phyloP scores from a whole-genome alignment of 2,888 invertebrate species.

The Hofmannophila pseudospretella region DNA sequence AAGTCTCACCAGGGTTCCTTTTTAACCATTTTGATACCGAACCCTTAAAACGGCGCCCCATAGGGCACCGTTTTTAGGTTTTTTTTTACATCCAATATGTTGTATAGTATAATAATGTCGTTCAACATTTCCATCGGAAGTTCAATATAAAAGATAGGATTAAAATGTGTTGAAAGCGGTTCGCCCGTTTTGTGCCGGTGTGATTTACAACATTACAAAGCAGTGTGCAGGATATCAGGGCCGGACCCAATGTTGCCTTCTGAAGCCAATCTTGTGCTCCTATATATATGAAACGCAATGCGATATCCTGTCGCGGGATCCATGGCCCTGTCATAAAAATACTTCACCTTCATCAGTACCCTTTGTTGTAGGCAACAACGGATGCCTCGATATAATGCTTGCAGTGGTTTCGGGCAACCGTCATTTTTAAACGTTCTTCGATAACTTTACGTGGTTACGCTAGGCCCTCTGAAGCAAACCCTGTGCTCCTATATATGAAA shows the following conservation, averaged over 20 bases:
- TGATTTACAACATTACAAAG: conserved; percentile 15
- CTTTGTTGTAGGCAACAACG: conserved; percentile 18
- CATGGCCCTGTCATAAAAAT: conserved; percentile 22
- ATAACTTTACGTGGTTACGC: not conserved
- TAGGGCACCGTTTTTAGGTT: too few species aligned
- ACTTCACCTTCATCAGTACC: conserved; percentile 11
- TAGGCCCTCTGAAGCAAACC: not conserved
- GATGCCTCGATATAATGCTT: conserved; percentile 24
- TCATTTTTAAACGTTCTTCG: too few species aligned
- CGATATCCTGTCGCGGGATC: conserved; percentile 25
- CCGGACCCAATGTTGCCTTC: conserved; percentile 1
- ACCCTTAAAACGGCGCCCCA: too few species aligned
- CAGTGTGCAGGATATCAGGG: conserved; percentile 7
- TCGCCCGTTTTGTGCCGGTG: conserved; percentile 9
- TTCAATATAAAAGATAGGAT: conserved; percentile 17
- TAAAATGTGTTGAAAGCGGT: conserved; percentile 10
- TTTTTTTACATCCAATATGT: too few species aligned
- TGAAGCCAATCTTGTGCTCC: not conserved
- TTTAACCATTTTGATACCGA: too few species aligned
- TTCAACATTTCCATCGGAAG: too few species aligned
- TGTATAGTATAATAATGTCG: too few species aligned
- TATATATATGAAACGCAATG: conserved; percentile 19
- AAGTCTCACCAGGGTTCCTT: too few species aligned
- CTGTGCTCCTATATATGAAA: conserved; percentile 12
- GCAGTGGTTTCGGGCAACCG: too few species aligned